Evolutionary conservation across 2,113 vertebrate genomes (phyloP).

Genomic region (Laticauda colubrina): DNA sequence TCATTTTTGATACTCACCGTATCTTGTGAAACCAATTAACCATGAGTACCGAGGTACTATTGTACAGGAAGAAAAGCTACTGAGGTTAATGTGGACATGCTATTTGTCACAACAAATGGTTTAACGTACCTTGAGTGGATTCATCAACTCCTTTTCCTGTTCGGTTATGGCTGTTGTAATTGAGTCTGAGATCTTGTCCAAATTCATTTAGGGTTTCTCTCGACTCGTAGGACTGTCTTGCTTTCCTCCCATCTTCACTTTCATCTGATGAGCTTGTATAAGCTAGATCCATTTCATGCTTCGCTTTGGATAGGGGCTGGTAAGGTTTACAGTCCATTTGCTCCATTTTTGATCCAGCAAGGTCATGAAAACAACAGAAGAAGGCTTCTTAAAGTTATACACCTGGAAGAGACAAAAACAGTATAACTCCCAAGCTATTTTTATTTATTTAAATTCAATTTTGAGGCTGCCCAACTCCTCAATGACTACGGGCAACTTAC

Average conservation of each 20-base stretch:
- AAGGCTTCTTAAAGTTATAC: conserved; percentile 64
- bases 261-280: conserved; percentile 96
- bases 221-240: conserved; percentile 89
- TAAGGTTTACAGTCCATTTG: conserved; percentile 98
- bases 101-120: not conserved
- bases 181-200: conserved; percentile 87
- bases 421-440: not conserved
- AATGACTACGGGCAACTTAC: not conserved
- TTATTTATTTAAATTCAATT: not conserved
- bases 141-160: conserved; percentile 84
- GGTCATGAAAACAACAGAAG: conserved; percentile 78
- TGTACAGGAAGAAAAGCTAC: not conserved
- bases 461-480: not conserved
- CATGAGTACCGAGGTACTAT: not conserved
- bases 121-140: conserved; percentile 82
- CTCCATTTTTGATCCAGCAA: conserved; percentile 84
- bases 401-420: conserved; percentile 62
- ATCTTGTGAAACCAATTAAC: not conserved
- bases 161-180: conserved; percentile 86
- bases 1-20: not conserved
- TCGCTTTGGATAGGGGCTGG: conserved; percentile 92
- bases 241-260: conserved; percentile 89
- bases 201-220: conserved; percentile 93
- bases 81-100: not conserved
- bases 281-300: conserved; percentile 93